These are phyloP conservation scores for Hypothenemus hampei DNA, from an alignment of 1,140 invertebrate species.

Conservation along the genomic window DNA sequence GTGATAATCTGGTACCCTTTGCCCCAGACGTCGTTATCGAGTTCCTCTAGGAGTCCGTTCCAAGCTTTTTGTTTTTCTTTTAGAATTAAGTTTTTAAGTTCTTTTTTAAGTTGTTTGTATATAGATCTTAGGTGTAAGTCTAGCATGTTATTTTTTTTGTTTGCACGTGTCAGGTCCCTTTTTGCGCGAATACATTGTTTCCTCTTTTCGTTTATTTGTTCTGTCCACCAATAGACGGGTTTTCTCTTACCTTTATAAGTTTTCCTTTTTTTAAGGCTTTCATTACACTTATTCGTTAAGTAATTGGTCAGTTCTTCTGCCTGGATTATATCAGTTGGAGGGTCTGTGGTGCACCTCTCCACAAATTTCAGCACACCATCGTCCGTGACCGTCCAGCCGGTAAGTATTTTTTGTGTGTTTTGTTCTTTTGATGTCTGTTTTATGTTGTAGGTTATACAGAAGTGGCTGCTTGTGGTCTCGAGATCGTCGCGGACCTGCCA, in stretches of 20 bases:
- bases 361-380: neutral
- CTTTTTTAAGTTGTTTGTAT: constrained; percentile 5
- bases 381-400: no score
- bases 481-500: neutral
- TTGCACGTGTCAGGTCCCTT: neutral
- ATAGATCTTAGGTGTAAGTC: no score
- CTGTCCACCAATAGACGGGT: neutral
- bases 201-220: no score
- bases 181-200: no score
- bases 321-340: neutral
- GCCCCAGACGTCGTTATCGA: constrained; percentile 20
- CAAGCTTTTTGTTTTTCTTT: constrained; percentile 12
- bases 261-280: neutral
- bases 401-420: neutral
- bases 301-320: neutral
- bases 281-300: neutral
- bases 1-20: constrained; percentile 21
- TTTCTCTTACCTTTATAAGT: neutral
- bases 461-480: neutral
- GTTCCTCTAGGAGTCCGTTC: constrained; percentile 10
- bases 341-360: neutral
- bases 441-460: neutral
- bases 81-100: constrained; percentile 4
- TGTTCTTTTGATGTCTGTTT: no score
- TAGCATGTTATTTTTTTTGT: neutral